phyloP scores from a whole-genome alignment of 2,113 vertebrate species.

The Coptodon bakossiorum region DNA sequence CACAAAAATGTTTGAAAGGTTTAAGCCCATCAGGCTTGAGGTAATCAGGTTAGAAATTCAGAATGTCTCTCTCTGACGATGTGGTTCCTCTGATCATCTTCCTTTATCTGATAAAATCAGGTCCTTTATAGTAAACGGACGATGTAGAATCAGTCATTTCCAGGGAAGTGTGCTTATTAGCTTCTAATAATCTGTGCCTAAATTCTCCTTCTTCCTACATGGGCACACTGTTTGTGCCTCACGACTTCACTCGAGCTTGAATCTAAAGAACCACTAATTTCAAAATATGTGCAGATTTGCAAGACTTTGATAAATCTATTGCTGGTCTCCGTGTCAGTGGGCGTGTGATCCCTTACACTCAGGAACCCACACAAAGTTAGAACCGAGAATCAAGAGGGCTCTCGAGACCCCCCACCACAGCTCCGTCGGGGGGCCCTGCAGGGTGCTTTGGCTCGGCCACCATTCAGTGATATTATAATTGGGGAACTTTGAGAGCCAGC shows the following conservation, averaged over 20 bases:
- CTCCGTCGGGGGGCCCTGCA: conserved; percentile 27
- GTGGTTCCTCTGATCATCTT: background rate
- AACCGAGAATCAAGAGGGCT: conserved; percentile 1
- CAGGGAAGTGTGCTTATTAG: fast-evolving
- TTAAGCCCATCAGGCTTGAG: background rate
- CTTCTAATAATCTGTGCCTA: background rate
- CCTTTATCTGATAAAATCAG: background rate
- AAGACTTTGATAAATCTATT: background rate
- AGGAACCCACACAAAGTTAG: background rate
- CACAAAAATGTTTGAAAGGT: background rate
- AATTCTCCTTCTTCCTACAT: background rate
- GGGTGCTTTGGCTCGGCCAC: conserved; percentile 39
- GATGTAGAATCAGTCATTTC: background rate
- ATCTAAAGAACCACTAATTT: background rate
- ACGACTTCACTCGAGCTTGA: background rate
- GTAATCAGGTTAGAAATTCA: background rate
- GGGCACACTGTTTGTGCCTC: background rate
- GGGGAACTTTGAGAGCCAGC: conserved; percentile 49
- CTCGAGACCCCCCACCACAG: conserved; percentile 13
- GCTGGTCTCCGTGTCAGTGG: background rate
- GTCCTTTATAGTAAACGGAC: fast-evolving
- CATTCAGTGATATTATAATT: conserved; percentile 61
- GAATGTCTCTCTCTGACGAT: fast-evolving
- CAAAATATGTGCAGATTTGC: background rate
- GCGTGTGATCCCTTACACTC: background rate